Evolutionary conservation across 2,888 invertebrate genomes (phyloP).

Genomic region (Archips xylosteana): DNA sequence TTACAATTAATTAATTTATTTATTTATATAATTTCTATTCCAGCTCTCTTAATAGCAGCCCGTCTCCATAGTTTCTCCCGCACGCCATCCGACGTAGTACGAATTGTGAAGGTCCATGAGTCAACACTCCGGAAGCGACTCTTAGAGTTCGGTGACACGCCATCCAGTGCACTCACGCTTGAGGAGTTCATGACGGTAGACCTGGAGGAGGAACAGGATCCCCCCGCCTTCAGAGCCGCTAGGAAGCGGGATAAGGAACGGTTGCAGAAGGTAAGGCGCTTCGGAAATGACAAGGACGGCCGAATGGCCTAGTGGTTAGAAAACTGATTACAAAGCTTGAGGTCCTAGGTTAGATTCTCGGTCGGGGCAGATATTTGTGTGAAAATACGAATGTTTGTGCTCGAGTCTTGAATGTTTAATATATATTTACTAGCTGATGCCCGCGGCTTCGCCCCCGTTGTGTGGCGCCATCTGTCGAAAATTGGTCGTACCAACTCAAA

Average conservation of each 20-base stretch:
- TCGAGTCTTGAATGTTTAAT: too few species aligned
- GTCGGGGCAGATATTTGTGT: too few species aligned
- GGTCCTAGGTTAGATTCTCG: too few species aligned
- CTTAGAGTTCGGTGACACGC: slow-evolving; percentile 98
- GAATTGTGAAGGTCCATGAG: slow-evolving; percentile 98
- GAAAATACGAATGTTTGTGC: too few species aligned
- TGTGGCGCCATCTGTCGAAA: too few species aligned
- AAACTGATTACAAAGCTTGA: too few species aligned
- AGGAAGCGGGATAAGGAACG: slow-evolving; percentile 95
- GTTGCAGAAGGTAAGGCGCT: slow-evolving; percentile 88
- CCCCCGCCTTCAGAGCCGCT: slow-evolving; percentile 97
- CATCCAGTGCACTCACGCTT: slow-evolving; percentile 96
- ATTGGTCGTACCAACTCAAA: too few species aligned
- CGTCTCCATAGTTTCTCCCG: slow-evolving; percentile 96
- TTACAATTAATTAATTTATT: too few species aligned
- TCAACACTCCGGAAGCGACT: slow-evolving; percentile 96
- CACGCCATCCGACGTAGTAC: slow-evolving; percentile 94
- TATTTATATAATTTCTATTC: background rate
- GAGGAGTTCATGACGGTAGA: slow-evolving; percentile 99
- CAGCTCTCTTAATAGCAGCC: slow-evolving; percentile 97
- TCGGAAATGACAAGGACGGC: too few species aligned
- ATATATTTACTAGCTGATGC: too few species aligned
- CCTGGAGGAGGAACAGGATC: slow-evolving; percentile 97
- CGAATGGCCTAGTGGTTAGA: too few species aligned
- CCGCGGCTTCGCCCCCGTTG: too few species aligned